These are phyloP conservation scores for Cephonodes hylas DNA, from an alignment of 2,888 invertebrate species.

Conservation along the genomic window DNA sequence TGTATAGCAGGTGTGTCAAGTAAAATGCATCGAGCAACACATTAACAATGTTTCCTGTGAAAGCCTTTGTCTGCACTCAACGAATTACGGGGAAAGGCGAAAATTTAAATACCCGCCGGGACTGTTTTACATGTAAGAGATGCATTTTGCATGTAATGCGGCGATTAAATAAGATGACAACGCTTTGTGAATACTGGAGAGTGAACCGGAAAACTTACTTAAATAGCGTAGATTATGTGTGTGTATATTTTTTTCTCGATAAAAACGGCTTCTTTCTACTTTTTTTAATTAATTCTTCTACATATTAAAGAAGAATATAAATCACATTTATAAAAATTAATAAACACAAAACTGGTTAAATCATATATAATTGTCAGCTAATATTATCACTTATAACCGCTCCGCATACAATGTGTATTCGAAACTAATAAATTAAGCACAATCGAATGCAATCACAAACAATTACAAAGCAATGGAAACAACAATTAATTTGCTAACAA, in stretches of 20 bases:
- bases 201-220: constrained; percentile 10
- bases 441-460: background rate
- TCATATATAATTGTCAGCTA: no score
- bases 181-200: constrained; percentile 24
- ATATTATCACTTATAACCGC: background rate
- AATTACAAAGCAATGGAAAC: background rate
- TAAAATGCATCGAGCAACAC: constrained; percentile 63
- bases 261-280: no score
- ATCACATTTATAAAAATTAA: no score
- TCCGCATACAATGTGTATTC: background rate
- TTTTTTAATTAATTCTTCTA: no score
- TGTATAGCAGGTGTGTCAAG: constrained; percentile 47
- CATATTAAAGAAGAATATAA: no score
- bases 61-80: constrained; percentile 73
- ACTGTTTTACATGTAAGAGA: constrained; percentile 79
- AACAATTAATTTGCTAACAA: constrained; percentile 7
- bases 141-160: constrained; percentile 76
- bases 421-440: background rate
- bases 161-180: constrained; percentile 68
- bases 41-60: constrained; percentile 68
- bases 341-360: no score
- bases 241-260: background rate
- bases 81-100: constrained; percentile 74
- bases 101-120: constrained; percentile 77
- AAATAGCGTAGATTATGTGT: constrained; percentile 8